Evolutionary conservation across 2,113 vertebrate species (phyloP), one percentile per base, ranked within the genome.

Genomic region (Pseudorectes ferrugineus): DNA sequence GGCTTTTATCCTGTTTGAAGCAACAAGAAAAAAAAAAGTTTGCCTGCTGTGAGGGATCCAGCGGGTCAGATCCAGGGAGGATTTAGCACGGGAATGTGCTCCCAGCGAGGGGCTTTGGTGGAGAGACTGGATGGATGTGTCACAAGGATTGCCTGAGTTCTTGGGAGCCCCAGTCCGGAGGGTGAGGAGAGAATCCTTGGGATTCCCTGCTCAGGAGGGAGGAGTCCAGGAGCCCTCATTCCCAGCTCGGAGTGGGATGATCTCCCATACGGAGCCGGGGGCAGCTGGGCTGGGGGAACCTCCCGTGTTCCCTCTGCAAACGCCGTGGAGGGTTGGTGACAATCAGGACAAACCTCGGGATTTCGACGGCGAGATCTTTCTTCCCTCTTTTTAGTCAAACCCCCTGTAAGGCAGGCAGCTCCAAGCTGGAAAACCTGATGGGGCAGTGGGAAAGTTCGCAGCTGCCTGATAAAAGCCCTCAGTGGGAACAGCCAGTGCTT

Each of bases 241-340:
- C 51, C 42, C 24, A 48, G n/a, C 70, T 13, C 1, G 0, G 24
- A 29, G 12, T 29, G 59, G 12, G 38, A 10, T 36, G n/a, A 28
- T n/a, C 28, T 82, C 26, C 46, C 2, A 2, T 7, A 9, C n/a
- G 74, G 68, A 82, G 40, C 42, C 0, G 2, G 23, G 14, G 1
- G 29, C 6, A 4, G 14, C 58, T 38, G 10, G 6, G 28, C 48
- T 12, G 21, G 12, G 42, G 26, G 33, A 46, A 20, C 18, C 35
- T 33, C 2, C 1, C 1, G 1, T 3, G 11, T 66, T 80, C 45
- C 51, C 46, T 66, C 33, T 65, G 28, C 49, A 52, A 68, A 46
- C 66, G 14, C 36, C 0, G 2, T 9, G 8, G 40, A 55, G 36
- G 22, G 36, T 6, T 33, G 71, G 23, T 36, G 43, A 52, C 52